Evolutionary conservation across 2,797 vertebrate genomes (phyloP).

Genomic region (Lycodopsis pacificus): DNA sequence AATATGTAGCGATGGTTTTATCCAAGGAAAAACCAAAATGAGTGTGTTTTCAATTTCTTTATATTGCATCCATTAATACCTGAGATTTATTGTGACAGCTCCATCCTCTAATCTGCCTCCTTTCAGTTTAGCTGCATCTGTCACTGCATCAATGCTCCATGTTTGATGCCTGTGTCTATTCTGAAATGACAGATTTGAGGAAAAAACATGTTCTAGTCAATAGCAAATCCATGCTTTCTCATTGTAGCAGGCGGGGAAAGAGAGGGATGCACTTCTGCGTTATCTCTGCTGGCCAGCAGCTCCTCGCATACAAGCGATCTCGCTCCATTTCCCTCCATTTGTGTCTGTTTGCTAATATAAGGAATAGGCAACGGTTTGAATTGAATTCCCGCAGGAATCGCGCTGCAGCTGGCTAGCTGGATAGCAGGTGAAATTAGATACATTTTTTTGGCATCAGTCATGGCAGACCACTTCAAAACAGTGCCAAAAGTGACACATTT

Average conservation of each 20-base stretch:
- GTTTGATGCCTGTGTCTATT: conserved; percentile 25
- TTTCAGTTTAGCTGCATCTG: neutral
- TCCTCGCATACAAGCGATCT: conserved; percentile 4
- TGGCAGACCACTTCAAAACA: conserved; percentile 21
- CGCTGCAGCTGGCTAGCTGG: conserved; percentile 23
- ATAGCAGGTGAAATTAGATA: conserved; percentile 34
- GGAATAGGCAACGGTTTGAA: conserved; percentile 12
- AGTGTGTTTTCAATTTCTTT: neutral
- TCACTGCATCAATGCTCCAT: neutral
- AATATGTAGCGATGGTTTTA: neutral
- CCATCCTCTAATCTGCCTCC: conserved; percentile 4
- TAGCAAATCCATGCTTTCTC: conserved; percentile 16
- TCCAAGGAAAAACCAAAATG: neutral
- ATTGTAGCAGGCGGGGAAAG: neutral
- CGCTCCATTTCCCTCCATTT: neutral
- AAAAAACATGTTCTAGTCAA: conserved; percentile 7
- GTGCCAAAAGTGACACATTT: conserved; percentile 46
- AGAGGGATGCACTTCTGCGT: neutral
- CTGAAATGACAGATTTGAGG: conserved; percentile 15
- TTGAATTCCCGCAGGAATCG: conserved; percentile 29
- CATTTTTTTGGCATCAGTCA: conserved; percentile 46
- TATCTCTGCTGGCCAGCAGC: neutral
- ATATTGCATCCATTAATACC: neutral
- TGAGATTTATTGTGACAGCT: conserved; percentile 17
- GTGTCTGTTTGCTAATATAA: conserved; percentile 3